Evolutionary conservation across 2,888 invertebrate genomes (phyloP), one percentile per base, ranked within the genome.

Genomic region (Epicampocera succincta): DNA sequence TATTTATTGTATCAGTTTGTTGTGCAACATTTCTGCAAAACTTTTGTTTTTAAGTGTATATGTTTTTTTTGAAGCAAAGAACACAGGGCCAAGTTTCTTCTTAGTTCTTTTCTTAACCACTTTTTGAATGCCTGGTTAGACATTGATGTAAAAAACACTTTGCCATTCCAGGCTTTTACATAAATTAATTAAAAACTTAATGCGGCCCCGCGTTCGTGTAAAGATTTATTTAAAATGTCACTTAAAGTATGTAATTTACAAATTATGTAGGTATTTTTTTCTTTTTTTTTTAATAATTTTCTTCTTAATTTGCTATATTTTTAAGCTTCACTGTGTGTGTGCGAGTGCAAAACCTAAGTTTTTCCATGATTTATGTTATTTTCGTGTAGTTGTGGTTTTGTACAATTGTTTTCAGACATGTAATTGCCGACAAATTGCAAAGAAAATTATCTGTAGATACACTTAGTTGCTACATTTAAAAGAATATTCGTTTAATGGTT

Each of bases 401-500:
- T 54, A 13, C 46, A 78, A 69, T 46, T 56, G 78, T 78, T 82
- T 50, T 78, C 68, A 72, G 60, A 60, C 71, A 77, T 81, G 73
- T 72, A 77, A 65, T 82, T 78, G 73, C 77, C 68, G 61, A 69
- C 48, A 73, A 82, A 78, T 61, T 61, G 58, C 63, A 82, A 72
- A 19, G 25, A 29, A 56, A 54, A 33, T 4, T 38, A 17, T 58
- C 58, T 58, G 17, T 66, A 58, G 44, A 73, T 48, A 56, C 33
- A 73, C 63, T 63, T 56, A 63, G 61, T 76, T 76, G 44, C 52
- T 68, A 33, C 15, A 42, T 38, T 25, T 25, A 33, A 76, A 76
- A 68, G 33, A 33, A 68, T 61, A 42, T 65, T 15, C 25, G 40
- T 3, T 68, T 29, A 52, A 73, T 19, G 8, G 12, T 63, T 63